Conservation (phyloP, 2,888 invertebrate genomes). For the Odontomyia ornata region DNA sequence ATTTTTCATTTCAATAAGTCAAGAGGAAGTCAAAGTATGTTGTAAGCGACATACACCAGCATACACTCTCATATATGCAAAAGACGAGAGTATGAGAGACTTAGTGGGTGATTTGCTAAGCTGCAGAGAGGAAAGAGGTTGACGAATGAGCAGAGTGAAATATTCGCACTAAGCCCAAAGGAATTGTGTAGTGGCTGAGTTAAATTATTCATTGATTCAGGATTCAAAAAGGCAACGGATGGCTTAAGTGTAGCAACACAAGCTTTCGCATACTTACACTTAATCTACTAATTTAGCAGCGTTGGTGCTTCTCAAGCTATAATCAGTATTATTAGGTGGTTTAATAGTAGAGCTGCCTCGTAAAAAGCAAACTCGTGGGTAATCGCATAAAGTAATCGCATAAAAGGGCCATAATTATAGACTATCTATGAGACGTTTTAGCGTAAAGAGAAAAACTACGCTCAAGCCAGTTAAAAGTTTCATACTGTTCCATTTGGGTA, state of each 20-base stretch:
- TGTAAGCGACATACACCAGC: neutral
- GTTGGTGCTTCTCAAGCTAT: conserved; percentile 5
- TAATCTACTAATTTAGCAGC: conserved; percentile 32
- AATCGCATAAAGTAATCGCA: conserved; percentile 13
- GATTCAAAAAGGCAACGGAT: neutral
- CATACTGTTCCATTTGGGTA: too few species aligned
- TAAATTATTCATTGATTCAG: conserved; percentile 36
- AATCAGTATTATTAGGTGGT: neutral
- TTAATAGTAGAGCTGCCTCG: neutral
- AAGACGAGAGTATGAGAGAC: neutral
- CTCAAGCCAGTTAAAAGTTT: too few species aligned
- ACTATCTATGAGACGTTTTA: neutral
- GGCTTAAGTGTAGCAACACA: neutral
- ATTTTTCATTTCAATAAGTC: conserved; percentile 50
- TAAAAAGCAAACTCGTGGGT: neutral
- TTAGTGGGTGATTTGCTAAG: neutral
- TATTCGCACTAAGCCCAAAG: neutral
- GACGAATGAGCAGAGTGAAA: neutral
- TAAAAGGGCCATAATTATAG: neutral
- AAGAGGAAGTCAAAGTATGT: conserved; percentile 20
- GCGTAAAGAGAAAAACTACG: too few species aligned
- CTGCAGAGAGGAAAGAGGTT: neutral
- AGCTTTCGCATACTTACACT: neutral
- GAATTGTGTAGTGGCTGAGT: neutral
- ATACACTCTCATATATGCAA: neutral